Conservation (phyloP, 2,888 invertebrate genomes). For the Punctoribates punctum region DNA sequence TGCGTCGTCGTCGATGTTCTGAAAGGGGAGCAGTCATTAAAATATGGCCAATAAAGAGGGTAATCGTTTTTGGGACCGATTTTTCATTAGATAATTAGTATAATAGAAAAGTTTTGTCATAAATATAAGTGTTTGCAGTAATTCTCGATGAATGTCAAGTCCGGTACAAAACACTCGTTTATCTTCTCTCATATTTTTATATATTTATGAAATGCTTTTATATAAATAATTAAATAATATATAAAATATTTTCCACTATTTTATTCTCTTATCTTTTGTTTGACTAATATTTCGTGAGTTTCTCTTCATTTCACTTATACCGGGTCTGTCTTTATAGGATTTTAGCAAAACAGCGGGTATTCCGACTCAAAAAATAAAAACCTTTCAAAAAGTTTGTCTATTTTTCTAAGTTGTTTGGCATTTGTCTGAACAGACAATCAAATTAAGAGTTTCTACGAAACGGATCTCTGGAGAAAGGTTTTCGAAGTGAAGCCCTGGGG, state of each 20-base stretch:
- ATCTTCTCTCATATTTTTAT: no score
- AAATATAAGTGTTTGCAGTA: background rate
- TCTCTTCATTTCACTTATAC: background rate
- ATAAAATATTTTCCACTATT: background rate
- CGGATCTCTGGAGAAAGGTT: background rate
- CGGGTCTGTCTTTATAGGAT: background rate
- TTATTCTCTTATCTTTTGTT: background rate
- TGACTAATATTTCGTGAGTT: background rate
- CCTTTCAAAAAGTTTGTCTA: background rate
- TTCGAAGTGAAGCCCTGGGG: background rate
- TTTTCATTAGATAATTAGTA: no score
- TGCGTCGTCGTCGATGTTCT: constrained; percentile 51
- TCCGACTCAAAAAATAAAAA: background rate
- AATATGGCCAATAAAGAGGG: no score
- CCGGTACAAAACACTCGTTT: background rate
- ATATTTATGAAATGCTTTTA: no score
- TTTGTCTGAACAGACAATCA: constrained; percentile 8
- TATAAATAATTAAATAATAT: background rate
- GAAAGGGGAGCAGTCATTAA: background rate
- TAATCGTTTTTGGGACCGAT: no score
- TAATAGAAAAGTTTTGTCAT: background rate
- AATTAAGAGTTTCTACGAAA: background rate
- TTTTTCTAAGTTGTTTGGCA: background rate
- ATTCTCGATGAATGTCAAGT: background rate
- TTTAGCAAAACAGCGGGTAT: background rate